Conservation (phyloP, 2,888 invertebrate species). For the Apoda limacodes region DNA sequence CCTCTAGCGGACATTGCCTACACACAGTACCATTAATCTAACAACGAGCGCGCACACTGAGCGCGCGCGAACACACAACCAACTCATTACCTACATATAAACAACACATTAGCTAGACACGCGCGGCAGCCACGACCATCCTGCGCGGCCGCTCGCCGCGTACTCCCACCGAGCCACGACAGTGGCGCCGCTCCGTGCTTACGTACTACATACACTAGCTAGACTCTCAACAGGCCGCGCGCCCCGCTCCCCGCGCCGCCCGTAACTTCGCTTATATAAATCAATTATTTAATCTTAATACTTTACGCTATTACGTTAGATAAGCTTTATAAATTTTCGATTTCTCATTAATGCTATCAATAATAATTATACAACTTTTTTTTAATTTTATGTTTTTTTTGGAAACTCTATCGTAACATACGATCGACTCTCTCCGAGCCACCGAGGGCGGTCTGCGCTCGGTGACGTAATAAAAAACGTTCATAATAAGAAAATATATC, state of each 20-base stretch:
- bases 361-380: conserved; percentile 70
- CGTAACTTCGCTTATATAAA: conserved; percentile 53
- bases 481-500: conserved; percentile 75
- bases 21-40: conserved; percentile 11
- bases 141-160: conserved; percentile 17
- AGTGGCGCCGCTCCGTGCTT: conserved; percentile 15
- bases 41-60: conserved; percentile 13
- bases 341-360: conserved; percentile 67
- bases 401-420: conserved; percentile 69
- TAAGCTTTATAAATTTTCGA: conserved; percentile 70
- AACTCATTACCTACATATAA: conserved; percentile 25
- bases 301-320: conserved; percentile 69
- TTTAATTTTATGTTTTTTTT: conserved; percentile 67
- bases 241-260: conserved; percentile 49
- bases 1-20: not conserved
- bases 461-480: conserved; percentile 73
- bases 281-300: conserved; percentile 66
- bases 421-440: conserved; percentile 63
- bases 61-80: conserved; percentile 19
- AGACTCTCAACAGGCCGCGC: conserved; percentile 35
- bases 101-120: conserved; percentile 39
- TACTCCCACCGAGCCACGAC: no score
- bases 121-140: conserved; percentile 15
- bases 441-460: conserved; percentile 54
- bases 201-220: conserved; percentile 21